These are phyloP conservation scores for Lepus europaeus DNA, from an alignment of 2,113 vertebrate species.

Conservation along the genomic window DNA sequence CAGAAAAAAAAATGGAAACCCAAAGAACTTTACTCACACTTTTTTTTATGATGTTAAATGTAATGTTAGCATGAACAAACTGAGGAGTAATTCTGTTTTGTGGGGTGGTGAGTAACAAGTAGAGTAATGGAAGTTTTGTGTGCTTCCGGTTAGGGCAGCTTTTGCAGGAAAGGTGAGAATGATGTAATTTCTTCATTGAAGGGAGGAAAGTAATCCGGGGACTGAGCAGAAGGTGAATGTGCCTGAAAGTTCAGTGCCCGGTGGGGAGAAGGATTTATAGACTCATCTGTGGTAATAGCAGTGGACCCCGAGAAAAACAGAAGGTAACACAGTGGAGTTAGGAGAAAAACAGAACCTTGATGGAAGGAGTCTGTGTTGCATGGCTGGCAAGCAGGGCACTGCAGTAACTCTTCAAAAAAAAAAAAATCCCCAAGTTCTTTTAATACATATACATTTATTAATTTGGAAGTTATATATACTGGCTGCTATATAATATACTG, in stretches of 20 bases:
- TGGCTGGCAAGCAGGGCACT: neutral
- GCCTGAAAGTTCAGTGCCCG: neutral
- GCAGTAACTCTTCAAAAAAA: neutral
- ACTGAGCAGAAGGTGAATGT: neutral
- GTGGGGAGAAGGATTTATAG: neutral
- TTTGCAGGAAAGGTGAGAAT: conserved; percentile 4
- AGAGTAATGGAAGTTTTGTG: neutral
- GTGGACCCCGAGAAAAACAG: too few relatives aligned
- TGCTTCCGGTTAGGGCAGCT: neutral
- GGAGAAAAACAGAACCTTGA: neutral
- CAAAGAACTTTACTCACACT: neutral
- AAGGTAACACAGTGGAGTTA: neutral
- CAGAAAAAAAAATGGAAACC: neutral
- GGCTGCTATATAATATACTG: neutral
- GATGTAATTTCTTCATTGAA: neutral
- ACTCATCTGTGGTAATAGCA: neutral
- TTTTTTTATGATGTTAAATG: neutral
- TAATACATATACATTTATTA: neutral
- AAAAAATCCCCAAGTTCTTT: neutral
- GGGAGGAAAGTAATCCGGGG: neutral
- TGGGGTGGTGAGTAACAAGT: neutral
- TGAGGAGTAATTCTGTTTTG: neutral
- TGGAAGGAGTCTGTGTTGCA: neutral
- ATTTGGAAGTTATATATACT: neutral
- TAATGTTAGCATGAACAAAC: neutral